Conservation (phyloP, 1,140 invertebrate species). For the Thaumatotibia leucotreta region DNA sequence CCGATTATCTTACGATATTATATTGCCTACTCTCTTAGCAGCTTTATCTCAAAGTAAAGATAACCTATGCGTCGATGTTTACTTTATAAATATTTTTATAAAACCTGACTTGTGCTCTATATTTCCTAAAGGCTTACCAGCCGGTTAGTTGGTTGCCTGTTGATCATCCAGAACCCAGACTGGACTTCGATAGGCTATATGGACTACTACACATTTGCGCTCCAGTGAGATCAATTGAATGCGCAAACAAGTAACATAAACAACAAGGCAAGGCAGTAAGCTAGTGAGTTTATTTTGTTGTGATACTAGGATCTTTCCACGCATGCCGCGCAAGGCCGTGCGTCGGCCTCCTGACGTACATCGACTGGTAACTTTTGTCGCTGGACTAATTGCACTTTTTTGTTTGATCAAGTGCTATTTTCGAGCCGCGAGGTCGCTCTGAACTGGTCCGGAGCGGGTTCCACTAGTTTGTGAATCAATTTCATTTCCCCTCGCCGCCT, state of each 20-base stretch:
- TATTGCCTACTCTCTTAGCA: no score
- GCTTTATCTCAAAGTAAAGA: no score
- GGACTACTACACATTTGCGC: no score
- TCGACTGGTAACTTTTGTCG: conserved; percentile 16
- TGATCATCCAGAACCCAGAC: no score
- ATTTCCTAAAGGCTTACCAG: no score
- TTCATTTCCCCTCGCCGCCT: conserved; percentile 25
- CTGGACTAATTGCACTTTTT: conserved; percentile 26
- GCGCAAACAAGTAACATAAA: background rate
- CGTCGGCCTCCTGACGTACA: conserved; percentile 9
- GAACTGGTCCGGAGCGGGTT: conserved; percentile 22
- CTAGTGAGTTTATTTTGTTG: conserved; percentile 12
- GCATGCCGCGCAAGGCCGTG: conserved; percentile 28
- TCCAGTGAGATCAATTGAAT: no score
- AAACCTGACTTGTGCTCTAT: no score
- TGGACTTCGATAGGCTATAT: no score
- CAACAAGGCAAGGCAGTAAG: background rate
- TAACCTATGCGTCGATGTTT: no score
- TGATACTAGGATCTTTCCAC: conserved; percentile 21
- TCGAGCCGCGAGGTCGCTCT: conserved; percentile 20
- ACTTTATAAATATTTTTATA: no score
- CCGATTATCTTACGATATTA: no score
- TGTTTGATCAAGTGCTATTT: conserved; percentile 19
- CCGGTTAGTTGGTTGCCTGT: no score
- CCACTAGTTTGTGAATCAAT: conserved; percentile 27